Percentiles rank a stretch among this genome's conserved stretches.
phyloP scores from a whole-genome alignment of 92 coral and sea anemone species.

The Anthopleura xanthogrammica region DNA sequence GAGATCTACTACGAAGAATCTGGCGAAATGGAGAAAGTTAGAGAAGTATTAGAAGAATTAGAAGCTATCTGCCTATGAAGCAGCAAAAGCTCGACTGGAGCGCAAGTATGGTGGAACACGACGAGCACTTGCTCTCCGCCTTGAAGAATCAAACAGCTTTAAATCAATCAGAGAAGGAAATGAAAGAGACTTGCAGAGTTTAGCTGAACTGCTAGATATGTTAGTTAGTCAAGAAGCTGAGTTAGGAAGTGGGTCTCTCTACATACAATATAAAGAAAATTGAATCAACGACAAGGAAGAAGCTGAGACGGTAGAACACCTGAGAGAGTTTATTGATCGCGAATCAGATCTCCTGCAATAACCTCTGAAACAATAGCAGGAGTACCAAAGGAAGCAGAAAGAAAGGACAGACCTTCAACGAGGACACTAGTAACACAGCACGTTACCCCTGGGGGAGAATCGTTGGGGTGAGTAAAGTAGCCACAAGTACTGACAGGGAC shows the following conservation, averaged over 20 bases:
- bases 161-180: conserved; percentile 44
- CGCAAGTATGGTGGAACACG: conserved; percentile 64
- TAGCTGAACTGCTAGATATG: conserved; percentile 47
- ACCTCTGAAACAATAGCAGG: conserved; percentile 35
- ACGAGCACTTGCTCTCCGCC: conserved; percentile 31
- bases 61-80: conserved; percentile 41
- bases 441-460: neutral
- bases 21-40: neutral
- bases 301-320: conserved; percentile 11
- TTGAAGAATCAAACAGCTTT: conserved; percentile 53
- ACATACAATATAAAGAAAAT: too few species aligned
- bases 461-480: too few species aligned
- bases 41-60: neutral
- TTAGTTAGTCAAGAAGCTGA: conserved; percentile 54
- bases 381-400: neutral
- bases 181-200: conserved; percentile 40
- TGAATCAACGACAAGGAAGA: conserved; percentile 40
- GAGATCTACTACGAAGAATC: neutral
- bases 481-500: too few species aligned
- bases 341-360: conserved; percentile 26
- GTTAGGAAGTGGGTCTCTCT: conserved; percentile 54
- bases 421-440: neutral
- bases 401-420: neutral
- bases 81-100: conserved; percentile 52
- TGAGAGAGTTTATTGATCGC: conserved; percentile 52